Conservation (phyloP, 2,888 invertebrate genomes). For the Tinea semifulvella region DNA sequence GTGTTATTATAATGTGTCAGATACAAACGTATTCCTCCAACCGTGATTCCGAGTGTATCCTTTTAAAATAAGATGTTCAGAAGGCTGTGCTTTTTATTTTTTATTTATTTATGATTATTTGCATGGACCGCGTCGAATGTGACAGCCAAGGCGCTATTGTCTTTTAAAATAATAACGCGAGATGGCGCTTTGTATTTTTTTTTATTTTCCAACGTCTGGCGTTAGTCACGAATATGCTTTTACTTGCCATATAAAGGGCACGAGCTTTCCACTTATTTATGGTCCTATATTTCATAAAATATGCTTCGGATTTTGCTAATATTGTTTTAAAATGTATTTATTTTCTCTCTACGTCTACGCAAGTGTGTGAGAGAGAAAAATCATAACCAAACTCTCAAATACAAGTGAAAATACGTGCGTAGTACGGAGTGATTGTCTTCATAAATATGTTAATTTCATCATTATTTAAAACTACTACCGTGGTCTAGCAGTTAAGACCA, state of each 20-base stretch:
- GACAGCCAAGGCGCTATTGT: constrained; percentile 61
- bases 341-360: too few relatives aligned
- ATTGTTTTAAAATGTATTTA: too few relatives aligned
- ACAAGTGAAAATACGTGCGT: too few relatives aligned
- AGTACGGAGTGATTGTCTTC: too few relatives aligned
- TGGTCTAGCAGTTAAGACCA: too few relatives aligned
- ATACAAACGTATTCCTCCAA: too few relatives aligned
- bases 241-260: constrained; percentile 1
- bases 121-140: constrained; percentile 59
- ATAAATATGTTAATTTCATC: too few relatives aligned
- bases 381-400: too few relatives aligned
- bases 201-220: constrained; percentile 19
- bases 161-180: constrained; percentile 61
- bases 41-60: constrained; percentile 12
- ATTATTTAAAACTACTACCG: too few relatives aligned
- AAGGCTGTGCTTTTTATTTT: constrained; percentile 43
- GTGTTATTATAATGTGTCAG: too few relatives aligned
- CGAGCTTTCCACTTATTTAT: neutral
- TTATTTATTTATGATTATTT: constrained; percentile 66
- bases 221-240: constrained; percentile 14
- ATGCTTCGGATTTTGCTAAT: too few relatives aligned
- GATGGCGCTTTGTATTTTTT: constrained; percentile 48
- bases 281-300: constrained; percentile 1
- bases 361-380: too few relatives aligned
- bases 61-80: constrained; percentile 14